These are phyloP conservation scores for Blera fallax DNA, from an alignment of 2,888 invertebrate genomes.

Conservation along the genomic window DNA sequence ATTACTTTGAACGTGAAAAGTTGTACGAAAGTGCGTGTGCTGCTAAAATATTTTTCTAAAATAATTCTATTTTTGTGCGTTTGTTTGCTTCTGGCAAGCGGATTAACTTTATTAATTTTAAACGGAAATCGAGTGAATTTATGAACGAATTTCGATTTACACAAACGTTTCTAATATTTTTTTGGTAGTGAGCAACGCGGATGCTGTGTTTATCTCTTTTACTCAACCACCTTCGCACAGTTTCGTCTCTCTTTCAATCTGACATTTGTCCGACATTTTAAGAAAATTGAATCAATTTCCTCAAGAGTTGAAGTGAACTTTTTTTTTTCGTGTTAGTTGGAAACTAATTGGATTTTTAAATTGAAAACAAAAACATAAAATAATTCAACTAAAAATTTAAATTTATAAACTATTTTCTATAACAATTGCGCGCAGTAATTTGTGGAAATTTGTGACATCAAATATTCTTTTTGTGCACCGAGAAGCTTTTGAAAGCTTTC, in stretches of 20 bases:
- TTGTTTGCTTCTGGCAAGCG: background rate
- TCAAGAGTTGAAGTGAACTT: constrained; percentile 12
- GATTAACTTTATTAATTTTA: background rate
- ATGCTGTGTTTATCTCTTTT: constrained; percentile 59
- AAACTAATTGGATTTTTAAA: constrained; percentile 58
- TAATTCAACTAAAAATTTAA: no score
- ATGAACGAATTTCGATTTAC: background rate
- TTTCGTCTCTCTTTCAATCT: constrained; percentile 62
- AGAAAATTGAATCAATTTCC: constrained; percentile 61
- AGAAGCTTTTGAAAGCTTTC: constrained; percentile 27
- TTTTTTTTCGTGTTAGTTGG: constrained; percentile 24
- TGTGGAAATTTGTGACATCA: constrained; percentile 33
- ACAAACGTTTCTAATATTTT: no score
- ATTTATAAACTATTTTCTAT: no score
- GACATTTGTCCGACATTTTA: constrained; percentile 71
- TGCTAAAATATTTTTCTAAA: background rate
- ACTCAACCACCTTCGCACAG: constrained; percentile 16
- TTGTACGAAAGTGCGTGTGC: background rate
- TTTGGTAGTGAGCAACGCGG: background rate
- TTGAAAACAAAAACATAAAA: constrained; percentile 37
- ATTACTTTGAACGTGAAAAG: constrained; percentile 30
- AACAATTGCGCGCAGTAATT: background rate
- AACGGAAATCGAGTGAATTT: background rate
- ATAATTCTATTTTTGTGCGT: background rate
- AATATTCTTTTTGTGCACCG: no score